Base-by-base conservation (phyloP, 2,113 vertebrate species). In the Periophthalmus modestus region DNA sequence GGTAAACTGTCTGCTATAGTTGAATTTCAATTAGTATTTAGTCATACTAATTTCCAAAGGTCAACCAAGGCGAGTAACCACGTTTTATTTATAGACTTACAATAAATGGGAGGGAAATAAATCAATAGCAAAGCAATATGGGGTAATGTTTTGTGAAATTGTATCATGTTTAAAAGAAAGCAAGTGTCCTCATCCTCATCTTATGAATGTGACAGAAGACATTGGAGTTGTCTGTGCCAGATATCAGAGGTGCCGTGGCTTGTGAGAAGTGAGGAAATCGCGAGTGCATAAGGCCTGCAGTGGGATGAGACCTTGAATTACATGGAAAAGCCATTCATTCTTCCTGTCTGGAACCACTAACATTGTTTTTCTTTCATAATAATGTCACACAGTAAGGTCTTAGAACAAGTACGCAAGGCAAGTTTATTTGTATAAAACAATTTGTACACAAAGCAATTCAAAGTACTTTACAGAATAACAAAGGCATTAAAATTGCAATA, bases 231-330 rank as follows among this genome's bases (percentile, higher is more conserved):
- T 58, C 69, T 59, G 68, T 69, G 68, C 77, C 77, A 84, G 74
- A 85, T 80, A 69, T 78, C 76, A 71, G 54, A 54, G 63, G 62
- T 36, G 78, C 23, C 19, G 52, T 21, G 28, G 14, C 70, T 72
- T 66, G 21, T 71, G 59, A 47, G 34, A 48, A 69, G 69, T 68
- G 24, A 72, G 74, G 73, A 81, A 85, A 81, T 79, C 69, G 36
- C 36, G 39, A 77, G 71, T 48, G 33, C 24, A 0, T 77, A 23
- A 59, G 34, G 10, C 19, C 24, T 43, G 24, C 12, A 65, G 58
- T 72, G 63, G 66, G 52, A 71, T 80, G 73, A 73, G 46, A 81
- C 67, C 74, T 24, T 79, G 74, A 81, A 67, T 77, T 59, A 82
- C 85, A 75, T 75, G 58, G 48, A 66, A 69, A 69, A 43, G 48